phyloP scores from a whole-genome alignment of 2,888 invertebrate species.

The Dioctria rufipes region DNA sequence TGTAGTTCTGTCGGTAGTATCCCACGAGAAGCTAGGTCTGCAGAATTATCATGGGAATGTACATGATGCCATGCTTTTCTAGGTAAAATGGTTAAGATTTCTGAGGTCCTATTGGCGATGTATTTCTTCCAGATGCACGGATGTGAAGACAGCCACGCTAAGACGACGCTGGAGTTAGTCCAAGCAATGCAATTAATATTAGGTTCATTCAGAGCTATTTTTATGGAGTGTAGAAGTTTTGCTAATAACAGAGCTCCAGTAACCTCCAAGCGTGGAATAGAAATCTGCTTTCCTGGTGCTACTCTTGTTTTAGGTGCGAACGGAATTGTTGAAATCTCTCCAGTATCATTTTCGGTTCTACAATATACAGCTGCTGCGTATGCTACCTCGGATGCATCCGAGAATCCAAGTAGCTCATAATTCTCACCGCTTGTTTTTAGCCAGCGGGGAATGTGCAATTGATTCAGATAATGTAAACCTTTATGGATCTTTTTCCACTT shows the following conservation, averaged over 20 bases:
- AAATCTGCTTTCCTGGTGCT: not conserved
- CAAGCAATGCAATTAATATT: not conserved
- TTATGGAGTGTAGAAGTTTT: not conserved
- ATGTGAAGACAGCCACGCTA: slow-evolving; percentile 9
- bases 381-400: too few species aligned
- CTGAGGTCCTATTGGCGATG: slow-evolving; percentile 18
- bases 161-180: slow-evolving; percentile 25
- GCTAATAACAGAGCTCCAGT: not conserved
- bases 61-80: slow-evolving; percentile 25
- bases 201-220: not conserved
- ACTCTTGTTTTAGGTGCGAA: slow-evolving; percentile 21
- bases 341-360: not conserved
- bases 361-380: slow-evolving; percentile 36
- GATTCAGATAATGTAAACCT: not conserved
- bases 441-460: slow-evolving; percentile 9
- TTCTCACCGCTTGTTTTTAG: not conserved
- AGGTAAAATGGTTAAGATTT: not conserved
- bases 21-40: slow-evolving; percentile 24
- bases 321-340: slow-evolving; percentile 5
- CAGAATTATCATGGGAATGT: slow-evolving; percentile 1
- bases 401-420: not conserved
- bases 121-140: slow-evolving; percentile 14
- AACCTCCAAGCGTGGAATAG: not conserved
- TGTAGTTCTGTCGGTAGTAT: not conserved
- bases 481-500: not conserved